A percentile compares a stretch with the other conserved stretches of the same genome.
Conservation (phyloP, 2,113 vertebrate genomes). For the Psephotus haematonotus region DNA sequence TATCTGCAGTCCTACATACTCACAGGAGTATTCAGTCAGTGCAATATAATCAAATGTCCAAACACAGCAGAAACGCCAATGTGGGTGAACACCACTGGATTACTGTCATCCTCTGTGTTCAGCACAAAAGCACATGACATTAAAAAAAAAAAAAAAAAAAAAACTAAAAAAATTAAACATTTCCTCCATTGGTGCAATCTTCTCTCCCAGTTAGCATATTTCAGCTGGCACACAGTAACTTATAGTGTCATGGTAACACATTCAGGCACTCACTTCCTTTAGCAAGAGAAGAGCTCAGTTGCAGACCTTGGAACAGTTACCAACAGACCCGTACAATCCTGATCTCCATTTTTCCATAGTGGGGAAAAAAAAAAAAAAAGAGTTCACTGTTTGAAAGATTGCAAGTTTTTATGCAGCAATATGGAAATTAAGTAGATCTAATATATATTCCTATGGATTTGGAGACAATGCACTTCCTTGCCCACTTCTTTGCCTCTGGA, state of each 20-base stretch:
- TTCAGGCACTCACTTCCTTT: neutral
- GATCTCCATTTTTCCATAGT: neutral
- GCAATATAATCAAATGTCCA: neutral
- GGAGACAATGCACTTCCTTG: neutral
- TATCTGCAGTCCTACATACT: neutral
- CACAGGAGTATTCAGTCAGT: neutral
- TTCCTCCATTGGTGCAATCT: neutral
- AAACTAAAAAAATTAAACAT: neutral
- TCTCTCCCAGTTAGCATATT: neutral
- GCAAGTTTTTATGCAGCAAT: neutral
- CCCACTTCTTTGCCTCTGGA: slow-evolving; percentile 4
- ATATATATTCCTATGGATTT: neutral
- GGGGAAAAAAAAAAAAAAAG: neutral
- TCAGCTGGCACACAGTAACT: neutral
- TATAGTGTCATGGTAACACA: neutral
- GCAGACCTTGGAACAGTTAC: neutral
- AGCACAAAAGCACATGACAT: neutral
- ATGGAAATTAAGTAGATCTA: neutral
- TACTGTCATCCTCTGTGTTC: neutral
- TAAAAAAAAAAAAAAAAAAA: neutral
- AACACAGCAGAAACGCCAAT: neutral
- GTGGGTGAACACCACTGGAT: neutral
- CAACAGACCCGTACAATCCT: neutral
- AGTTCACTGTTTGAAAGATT: neutral
- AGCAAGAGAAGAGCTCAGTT: slow-evolving; percentile 1